A percentile compares a stretch with the other conserved stretches of the same genome.
These are phyloP conservation scores for Toxotes jaculatrix DNA, from an alignment of 2,113 vertebrate species.

Conservation along the genomic window DNA sequence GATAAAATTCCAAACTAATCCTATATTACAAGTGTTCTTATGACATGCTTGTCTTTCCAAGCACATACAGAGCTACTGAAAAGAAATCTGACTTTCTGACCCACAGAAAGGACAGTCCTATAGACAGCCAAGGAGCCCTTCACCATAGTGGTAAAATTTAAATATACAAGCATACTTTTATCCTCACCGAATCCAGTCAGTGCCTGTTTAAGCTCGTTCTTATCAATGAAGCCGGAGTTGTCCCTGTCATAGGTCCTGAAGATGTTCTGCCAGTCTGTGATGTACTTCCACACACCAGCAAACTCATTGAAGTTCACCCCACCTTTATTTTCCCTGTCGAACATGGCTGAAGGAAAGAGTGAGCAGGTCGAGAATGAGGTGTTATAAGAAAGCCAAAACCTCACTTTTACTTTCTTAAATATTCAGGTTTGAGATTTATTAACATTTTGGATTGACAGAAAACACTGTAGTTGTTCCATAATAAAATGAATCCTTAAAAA, in stretches of 20 bases:
- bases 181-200: constrained; percentile 98
- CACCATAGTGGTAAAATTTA: constrained; percentile 43
- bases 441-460: too few species aligned
- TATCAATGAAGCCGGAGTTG: constrained; percentile 98
- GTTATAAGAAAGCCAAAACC: too few species aligned
- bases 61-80: neutral
- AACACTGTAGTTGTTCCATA: too few species aligned
- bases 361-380: neutral
- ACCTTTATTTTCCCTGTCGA: constrained; percentile 97
- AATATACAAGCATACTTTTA: constrained; percentile 61
- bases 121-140: constrained; percentile 37
- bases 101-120: constrained; percentile 10
- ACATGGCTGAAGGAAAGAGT: constrained; percentile 89
- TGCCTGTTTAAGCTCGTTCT: constrained; percentile 96
- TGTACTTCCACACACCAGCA: constrained; percentile 97
- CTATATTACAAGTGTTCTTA: neutral
- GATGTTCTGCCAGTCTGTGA: constrained; percentile 99
- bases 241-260: constrained; percentile 97
- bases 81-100: constrained; percentile 36
- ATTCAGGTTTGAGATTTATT: too few species aligned
- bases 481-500: too few species aligned
- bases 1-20: neutral
- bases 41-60: constrained; percentile 6
- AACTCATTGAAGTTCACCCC: constrained; percentile 98
- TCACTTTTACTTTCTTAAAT: too few species aligned